Percentiles rank a stretch among this genome's conserved stretches.
Conservation (phyloP, 2,888 invertebrate genomes). For the Corythucha ciliata region DNA sequence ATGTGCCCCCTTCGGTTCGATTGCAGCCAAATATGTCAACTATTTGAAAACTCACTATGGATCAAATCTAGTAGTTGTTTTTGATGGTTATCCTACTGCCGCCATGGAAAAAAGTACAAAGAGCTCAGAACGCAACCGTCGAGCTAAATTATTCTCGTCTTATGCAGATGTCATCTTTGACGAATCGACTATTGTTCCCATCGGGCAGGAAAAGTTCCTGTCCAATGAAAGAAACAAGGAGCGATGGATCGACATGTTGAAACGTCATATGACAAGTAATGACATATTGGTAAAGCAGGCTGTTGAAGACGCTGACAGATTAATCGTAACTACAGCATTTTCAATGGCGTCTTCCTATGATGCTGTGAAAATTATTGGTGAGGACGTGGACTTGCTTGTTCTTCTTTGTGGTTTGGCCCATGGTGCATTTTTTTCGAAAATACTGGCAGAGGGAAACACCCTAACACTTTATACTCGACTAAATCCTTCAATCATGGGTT, state of each 20-base stretch:
- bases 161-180: conserved; percentile 12
- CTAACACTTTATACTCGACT: conserved; percentile 5
- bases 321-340: conserved; percentile 11
- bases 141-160: conserved; percentile 10
- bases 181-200: conserved; percentile 8
- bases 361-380: conserved; percentile 1
- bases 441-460: conserved; percentile 8
- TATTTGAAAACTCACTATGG: conserved; percentile 11
- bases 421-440: conserved; percentile 4
- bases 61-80: conserved; percentile 10
- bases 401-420: not conserved
- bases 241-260: conserved; percentile 12
- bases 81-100: conserved; percentile 10
- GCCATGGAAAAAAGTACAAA: conserved; percentile 8
- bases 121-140: conserved; percentile 13
- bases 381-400: no score
- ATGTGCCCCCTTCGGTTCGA: conserved; percentile 9
- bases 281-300: conserved; percentile 8
- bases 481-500: conserved; percentile 13
- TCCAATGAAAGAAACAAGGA: conserved; percentile 13
- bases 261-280: not conserved
- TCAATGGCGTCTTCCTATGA: conserved; percentile 11
- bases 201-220: conserved; percentile 10
- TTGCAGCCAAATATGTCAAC: conserved; percentile 10
- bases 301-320: conserved; percentile 14